These are phyloP conservation scores for Chrysomela aeneicollis DNA, from an alignment of 2,888 invertebrate genomes.

Conservation along the genomic window DNA sequence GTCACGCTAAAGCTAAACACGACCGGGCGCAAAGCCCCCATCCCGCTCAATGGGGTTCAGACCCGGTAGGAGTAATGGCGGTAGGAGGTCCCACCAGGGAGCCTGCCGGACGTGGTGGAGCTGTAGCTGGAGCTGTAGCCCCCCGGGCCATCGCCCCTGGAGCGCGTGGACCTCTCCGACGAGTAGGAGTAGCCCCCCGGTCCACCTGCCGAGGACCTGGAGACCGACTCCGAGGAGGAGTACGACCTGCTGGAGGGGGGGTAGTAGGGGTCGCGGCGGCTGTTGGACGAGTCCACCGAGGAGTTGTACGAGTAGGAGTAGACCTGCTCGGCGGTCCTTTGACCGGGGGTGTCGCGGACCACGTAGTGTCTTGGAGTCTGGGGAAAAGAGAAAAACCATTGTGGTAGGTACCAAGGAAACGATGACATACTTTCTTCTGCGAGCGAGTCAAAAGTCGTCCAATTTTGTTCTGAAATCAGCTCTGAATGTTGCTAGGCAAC, in stretches of 20 bases:
- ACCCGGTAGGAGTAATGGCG: slow-evolving; percentile 89
- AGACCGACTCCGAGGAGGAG: slow-evolving; percentile 73
- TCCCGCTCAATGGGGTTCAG: slow-evolving; percentile 61
- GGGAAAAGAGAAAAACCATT: slow-evolving; percentile 64
- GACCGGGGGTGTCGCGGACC: slow-evolving; percentile 78
- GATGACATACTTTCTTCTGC: too few relatives aligned
- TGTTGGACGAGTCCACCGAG: slow-evolving; percentile 62
- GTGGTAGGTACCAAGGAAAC: too few relatives aligned
- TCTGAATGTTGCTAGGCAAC: too few relatives aligned
- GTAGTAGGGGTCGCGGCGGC: slow-evolving; percentile 65
- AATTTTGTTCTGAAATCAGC: too few relatives aligned
- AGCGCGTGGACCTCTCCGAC: slow-evolving; percentile 75
- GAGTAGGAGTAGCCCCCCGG: slow-evolving; percentile 75
- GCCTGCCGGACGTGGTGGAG: slow-evolving; percentile 78
- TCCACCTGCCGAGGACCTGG: slow-evolving; percentile 73
- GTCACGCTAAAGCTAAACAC: not conserved
- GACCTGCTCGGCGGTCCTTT: slow-evolving; percentile 81
- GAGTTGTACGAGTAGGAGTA: slow-evolving; percentile 86
- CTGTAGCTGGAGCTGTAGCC: slow-evolving; percentile 82
- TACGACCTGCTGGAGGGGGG: slow-evolving; percentile 73
- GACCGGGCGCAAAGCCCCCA: too few relatives aligned
- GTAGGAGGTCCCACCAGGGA: slow-evolving; percentile 83
- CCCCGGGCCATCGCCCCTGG: slow-evolving; percentile 77
- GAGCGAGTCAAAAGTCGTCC: too few relatives aligned
- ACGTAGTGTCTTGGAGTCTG: slow-evolving; percentile 91